Conservation (phyloP, 2,797 vertebrate genomes). For the Artibeus lituratus region DNA sequence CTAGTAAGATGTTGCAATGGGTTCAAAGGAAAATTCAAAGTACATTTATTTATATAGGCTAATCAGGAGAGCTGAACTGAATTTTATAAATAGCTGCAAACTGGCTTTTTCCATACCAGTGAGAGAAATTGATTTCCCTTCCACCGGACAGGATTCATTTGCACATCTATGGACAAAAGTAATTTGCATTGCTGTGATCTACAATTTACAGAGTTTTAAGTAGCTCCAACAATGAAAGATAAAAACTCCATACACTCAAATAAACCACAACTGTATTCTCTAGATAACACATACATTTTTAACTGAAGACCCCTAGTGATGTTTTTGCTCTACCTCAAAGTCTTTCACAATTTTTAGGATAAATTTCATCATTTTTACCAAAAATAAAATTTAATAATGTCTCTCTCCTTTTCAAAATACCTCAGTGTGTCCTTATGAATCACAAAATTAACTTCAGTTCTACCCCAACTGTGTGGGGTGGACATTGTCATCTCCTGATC, state of each 20-base stretch:
- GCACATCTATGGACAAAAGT: constrained; percentile 18
- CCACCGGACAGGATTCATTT: constrained; percentile 5
- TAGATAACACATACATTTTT: not conserved
- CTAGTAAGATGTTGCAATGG: not conserved
- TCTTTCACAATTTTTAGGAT: not conserved
- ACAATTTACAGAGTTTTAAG: constrained; percentile 21
- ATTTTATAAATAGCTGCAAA: constrained; percentile 27
- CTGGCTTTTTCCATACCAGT: not conserved
- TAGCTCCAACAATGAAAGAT: not conserved
- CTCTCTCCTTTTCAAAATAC: not conserved
- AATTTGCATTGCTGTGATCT: not conserved
- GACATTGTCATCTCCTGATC: not conserved
- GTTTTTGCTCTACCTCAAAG: not conserved
- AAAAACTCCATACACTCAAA: not conserved
- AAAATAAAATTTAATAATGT: not conserved
- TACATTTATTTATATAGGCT: not conserved
- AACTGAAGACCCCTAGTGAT: not conserved
- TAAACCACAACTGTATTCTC: not conserved
- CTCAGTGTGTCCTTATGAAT: not conserved
- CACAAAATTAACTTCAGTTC: not conserved
- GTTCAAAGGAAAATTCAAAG: not conserved
- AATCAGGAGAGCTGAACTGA: not conserved
- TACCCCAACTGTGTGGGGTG: not conserved
- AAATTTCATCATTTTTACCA: not conserved
- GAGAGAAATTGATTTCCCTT: constrained; percentile 28